phyloP scores from a whole-genome alignment of 2,797 vertebrate species.

The Malacoctenus gilli region DNA sequence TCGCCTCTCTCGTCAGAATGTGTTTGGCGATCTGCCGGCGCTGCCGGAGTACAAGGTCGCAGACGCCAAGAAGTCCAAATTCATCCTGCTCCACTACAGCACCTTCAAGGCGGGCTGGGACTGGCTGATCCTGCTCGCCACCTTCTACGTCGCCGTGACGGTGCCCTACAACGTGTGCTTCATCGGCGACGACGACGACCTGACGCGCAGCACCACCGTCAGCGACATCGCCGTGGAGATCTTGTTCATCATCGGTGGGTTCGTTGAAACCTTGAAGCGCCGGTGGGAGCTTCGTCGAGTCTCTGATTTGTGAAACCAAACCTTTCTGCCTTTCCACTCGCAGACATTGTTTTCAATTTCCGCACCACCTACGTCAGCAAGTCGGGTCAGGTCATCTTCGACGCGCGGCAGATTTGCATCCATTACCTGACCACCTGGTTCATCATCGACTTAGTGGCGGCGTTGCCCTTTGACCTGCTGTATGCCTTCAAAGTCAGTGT shows the following conservation, averaged over 20 bases:
- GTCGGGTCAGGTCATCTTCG: slow-evolving; percentile 97
- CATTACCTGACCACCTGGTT: slow-evolving; percentile 99
- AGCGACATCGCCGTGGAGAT: slow-evolving; percentile 98
- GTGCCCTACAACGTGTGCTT: slow-evolving; percentile 99
- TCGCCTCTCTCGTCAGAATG: too few species aligned
- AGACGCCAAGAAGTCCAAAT: slow-evolving; percentile 96
- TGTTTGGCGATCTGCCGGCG: slow-evolving; percentile 93
- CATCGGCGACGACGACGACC: slow-evolving; percentile 94
- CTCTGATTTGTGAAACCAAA: too few species aligned
- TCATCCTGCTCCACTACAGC: slow-evolving; percentile 98
- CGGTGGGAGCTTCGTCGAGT: too few species aligned
- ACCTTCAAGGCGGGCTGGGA: slow-evolving; percentile 98
- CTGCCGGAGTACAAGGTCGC: slow-evolving; percentile 98
- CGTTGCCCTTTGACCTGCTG: slow-evolving; percentile 96
- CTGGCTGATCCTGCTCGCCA: slow-evolving; percentile 96
- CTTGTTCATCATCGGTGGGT: slow-evolving; percentile 95
- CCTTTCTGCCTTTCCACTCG: slow-evolving; percentile 1
- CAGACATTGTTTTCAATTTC: slow-evolving; percentile 98
- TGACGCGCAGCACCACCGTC: slow-evolving; percentile 95
- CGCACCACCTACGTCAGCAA: slow-evolving; percentile 98
- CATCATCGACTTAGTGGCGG: slow-evolving; percentile 96
- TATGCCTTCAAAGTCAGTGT: slow-evolving; percentile 98
- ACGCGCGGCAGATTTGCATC: slow-evolving; percentile 95
- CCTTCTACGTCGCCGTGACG: slow-evolving; percentile 97
- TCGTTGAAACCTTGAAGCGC: too few species aligned